Conservation (phyloP, 2,797 vertebrate genomes). For the Vultur gryphus region DNA sequence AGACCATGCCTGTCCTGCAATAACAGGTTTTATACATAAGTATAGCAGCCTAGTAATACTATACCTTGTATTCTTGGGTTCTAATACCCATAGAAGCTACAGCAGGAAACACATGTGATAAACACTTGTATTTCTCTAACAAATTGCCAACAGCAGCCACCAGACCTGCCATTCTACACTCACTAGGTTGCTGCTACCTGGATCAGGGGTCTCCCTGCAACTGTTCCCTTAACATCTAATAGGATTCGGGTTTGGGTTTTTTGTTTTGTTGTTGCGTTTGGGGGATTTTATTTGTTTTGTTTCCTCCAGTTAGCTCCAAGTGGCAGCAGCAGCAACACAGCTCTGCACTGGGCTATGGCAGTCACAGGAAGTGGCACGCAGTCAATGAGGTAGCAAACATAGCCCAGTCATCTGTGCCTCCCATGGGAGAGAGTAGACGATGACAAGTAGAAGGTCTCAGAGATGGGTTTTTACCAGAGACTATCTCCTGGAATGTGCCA, state of each 20-base stretch:
- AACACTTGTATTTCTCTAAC: not conserved
- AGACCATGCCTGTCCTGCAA: not conserved
- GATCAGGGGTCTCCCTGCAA: not conserved
- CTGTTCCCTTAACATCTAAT: not conserved
- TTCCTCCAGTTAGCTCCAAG: not conserved
- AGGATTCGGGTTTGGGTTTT: not conserved
- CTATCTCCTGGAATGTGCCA: not conserved
- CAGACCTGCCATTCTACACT: not conserved
- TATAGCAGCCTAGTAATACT: not conserved
- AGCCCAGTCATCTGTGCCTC: not conserved
- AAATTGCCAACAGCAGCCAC: not conserved
- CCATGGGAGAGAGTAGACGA: not conserved
- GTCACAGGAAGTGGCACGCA: not conserved
- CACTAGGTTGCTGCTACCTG: not conserved
- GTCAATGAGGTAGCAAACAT: not conserved
- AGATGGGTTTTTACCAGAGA: not conserved
- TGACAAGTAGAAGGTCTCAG: not conserved
- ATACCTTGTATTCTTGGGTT: not conserved
- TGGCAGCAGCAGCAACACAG: not conserved
- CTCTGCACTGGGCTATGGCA: not conserved
- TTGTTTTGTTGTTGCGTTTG: not conserved
- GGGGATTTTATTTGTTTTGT: not conserved
- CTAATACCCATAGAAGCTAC: not conserved
- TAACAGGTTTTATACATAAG: not conserved
- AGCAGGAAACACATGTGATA: not conserved